Base-by-base conservation (phyloP, 1,140 invertebrate species). In the Papilio polyxenes region DNA sequence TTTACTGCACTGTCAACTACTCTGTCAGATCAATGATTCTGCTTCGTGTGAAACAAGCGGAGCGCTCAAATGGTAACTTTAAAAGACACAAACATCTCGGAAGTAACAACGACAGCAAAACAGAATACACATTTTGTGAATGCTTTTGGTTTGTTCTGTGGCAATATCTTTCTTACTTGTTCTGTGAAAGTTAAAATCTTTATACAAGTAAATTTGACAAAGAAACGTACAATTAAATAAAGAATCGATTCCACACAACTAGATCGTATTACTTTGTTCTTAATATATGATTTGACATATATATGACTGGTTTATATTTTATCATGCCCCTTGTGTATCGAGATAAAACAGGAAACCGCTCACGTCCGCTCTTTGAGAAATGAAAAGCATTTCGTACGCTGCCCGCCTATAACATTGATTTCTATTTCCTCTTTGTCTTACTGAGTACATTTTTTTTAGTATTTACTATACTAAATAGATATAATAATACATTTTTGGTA, bases 381-480 rank as follows among this genome's bases (percentile, higher is more conserved):
- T 59, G 56, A 59, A 59, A 59, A 59, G 56, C 17, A 8, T 59
- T 59, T 59, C n/a, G 56, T n/a, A 59, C 56, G 56, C 56, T n/a
- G 15, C 56, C n/a, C n/a, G 56, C 15, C 56, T 59, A n/a, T 17
- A 59, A 59, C 56, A 59, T n/a, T 59, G 17, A 59, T 59, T 59
- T 59, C 56, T 59, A 3, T 7, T n/a, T n/a, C 15, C 56, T 6
- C 11, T 59, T n/a, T 59, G n/a, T 59, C 17, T 59, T n/a, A 59
- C 51, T 53, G 10, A 53, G 10, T 3, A 10, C 3, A 53, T 53
- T 53, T 53, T 44, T 44, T 44, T 6, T 44, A 4, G 40, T 4
- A 44, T 44, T 44, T 44, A 44, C 40, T 44, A 7, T 44, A 44
- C 40, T 3, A 44, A 44, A 44, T 3, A 44, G 40, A 44, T 31